Base-by-base conservation (phyloP, 1,140 invertebrate genomes). In the Drosophila nannoptera region DNA sequence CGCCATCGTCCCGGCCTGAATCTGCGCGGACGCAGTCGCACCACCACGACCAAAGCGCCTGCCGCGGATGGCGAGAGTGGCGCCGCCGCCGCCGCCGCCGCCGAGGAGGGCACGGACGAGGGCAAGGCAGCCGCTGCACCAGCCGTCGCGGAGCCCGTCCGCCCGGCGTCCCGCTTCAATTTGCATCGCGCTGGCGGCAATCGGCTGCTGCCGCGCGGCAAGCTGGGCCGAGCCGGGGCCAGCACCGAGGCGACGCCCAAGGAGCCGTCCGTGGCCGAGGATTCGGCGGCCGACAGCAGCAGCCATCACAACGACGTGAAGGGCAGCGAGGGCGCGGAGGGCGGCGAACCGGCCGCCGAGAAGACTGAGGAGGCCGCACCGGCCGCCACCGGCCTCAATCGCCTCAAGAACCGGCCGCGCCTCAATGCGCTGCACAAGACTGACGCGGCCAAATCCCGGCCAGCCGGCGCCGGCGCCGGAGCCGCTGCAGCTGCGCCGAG, bases 1-100 rank as follows among this genome's bases (percentile, higher is more conserved):
- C 90, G 93, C 67, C 91, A 92, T 5, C 92, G 92, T 8, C 91
- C 91, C 4, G 91, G 91, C 40, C 86, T 94, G 2, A 92, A 92
- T 69, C 67, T 93, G 0, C 87, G 89, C 40, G 88, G 89, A 64
- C 90, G 92, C 67, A 89, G 90, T 22, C 90, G 91, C 29, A 90
- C 90, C 42, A 90, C 92, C 0, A 91, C 91, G 0, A 90, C 91
- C 5, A 78, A 90, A 61, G 64, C 89, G 4, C 87, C 89, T n/a
- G 66, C 87, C 35, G 46, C 83, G 4, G 87, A 90, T 2, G 82
- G 90, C 3, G 22, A 22, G 1, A 22, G 22, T 22, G 22, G 22
- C 22, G 22, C 22, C 22, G 22, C 1, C 22, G 91, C 91, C n/a
- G n/a, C n/a, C 8, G 46, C 56, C 8, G 91, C 91, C 35, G 90